Evolutionary conservation across 1,140 invertebrate genomes (phyloP), one percentile per base, ranked within the genome.

Genomic region (Lucilia sericata): DNA sequence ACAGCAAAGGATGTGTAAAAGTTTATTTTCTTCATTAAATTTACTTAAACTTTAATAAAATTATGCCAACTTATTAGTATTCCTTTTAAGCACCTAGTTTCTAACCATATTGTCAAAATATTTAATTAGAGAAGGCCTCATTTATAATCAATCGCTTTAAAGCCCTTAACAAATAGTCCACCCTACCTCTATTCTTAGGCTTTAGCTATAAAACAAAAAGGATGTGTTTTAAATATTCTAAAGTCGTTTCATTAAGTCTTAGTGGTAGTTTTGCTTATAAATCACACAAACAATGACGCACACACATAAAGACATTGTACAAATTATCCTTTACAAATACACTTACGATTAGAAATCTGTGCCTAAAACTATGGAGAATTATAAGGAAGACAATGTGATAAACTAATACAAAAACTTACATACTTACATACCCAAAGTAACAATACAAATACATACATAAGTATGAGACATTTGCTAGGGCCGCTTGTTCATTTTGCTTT

Each of bases 281-380:
- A 60, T 60, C 17, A n/a, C 14, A 60, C n/a, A 42, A 12, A 60
- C 14, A 17, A n/a, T 60, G 25, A 30, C 25, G 25, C 14, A 60
- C n/a, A 60, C 55, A 30, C 25, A 30, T n/a, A 60, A 21, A n/a
- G 65, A 2, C 7, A 70, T 70, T 21, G 21, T 25, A 25, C 19
- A 70, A 70, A 70, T 70, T 70, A 70, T 70, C 21, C 21, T 70
- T 21, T 70, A 7, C 19, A 70, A 70, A 70, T 70, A 70, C 19
- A 0, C 17, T 25, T 70, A 21, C 21, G 65, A 21, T 70, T 21
- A 70, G 5, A 70, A 70, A 70, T 70, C 65, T 21, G 21, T 70
- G 5, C 21, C 9, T 70, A 70, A 9, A 7, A 70, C 21, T 70
- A 30, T 42, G 42, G 10, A 42, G 42, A 0, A 42, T 42, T 42